A percentile compares a stretch with the other conserved stretches of the same genome.
These are phyloP conservation scores for Apodemia duryi DNA, from an alignment of 2,888 invertebrate genomes.

Conservation along the genomic window DNA sequence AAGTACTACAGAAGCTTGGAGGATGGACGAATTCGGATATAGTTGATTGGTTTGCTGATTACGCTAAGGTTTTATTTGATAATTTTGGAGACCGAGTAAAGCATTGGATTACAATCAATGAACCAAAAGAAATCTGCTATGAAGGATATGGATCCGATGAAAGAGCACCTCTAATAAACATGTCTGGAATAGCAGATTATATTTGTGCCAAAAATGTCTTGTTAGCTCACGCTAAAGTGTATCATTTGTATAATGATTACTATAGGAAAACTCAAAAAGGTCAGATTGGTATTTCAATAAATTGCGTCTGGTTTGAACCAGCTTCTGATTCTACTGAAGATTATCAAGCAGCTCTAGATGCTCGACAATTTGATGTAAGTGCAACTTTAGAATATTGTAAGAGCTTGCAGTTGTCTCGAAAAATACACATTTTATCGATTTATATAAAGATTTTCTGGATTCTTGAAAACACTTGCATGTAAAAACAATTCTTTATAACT, in stretches of 20 bases:
- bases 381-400: conserved; percentile 24
- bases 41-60: conserved; percentile 69
- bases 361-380: conserved; percentile 75
- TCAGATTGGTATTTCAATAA: conserved; percentile 52
- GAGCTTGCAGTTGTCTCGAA: neutral
- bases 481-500: no score
- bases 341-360: conserved; percentile 68
- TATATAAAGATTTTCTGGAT: no score
- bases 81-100: conserved; percentile 74
- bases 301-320: conserved; percentile 71
- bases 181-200: conserved; percentile 70
- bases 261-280: conserved; percentile 51
- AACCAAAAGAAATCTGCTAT: conserved; percentile 64
- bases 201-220: conserved; percentile 71
- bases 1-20: conserved; percentile 74
- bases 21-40: conserved; percentile 74
- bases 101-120: conserved; percentile 81
- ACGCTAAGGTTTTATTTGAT: conserved; percentile 61
- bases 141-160: conserved; percentile 65
- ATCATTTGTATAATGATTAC: conserved; percentile 60
- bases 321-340: conserved; percentile 64
- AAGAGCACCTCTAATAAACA: conserved; percentile 55
- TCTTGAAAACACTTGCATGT: no score
- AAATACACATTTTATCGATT: no score
- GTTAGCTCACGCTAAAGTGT: conserved; percentile 77